Base-by-base conservation (phyloP, 1,140 invertebrate genomes). In the Drosophila paulistorum region DNA sequence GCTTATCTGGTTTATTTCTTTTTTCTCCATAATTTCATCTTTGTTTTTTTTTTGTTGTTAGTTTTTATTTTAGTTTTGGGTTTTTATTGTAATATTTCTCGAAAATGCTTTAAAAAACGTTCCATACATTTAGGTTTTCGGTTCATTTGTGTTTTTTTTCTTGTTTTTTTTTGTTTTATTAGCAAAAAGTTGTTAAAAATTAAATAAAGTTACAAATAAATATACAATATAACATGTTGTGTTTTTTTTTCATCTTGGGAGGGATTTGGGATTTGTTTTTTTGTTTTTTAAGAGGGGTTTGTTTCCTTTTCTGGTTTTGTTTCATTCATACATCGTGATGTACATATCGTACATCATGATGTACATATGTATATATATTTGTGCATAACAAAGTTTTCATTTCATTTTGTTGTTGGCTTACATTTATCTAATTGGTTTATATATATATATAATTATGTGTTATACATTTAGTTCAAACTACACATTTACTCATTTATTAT, bases 21-120 rank as follows among this genome's bases (percentile, higher is more conserved):
- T 77, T 78, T 85, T 84, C 41, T 81, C 81, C 63, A 86, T 87
- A 87, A 79, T 87, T 72, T 87, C 82, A 75, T 78, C 45, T 20
- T 48, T 48, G 14, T n/a, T n/a, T n/a, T n/a, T 33, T 58, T 81
- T 78, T 72, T 73, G 77, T 85, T 84, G 39, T 85, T 82, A 82
- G 79, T 87, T 54, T 39, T 41, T 48, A 10, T 13, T 30, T 48
- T 63, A 14, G 37, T 35, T 41, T 64, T 33, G 23, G 2, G 55
- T 48, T 57, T 61, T 68, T 39, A 42, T 57, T 68, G 67, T 64
- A 85, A 85, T 86, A 86, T 86, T 82, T 87, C 65, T 86, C 83
- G 68, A 86, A 86, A 86, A 86, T 86, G 79, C 83, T 76, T 87
- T 86, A 82, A 86, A 86, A 87, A 86, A 77, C 75, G 72, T 69